Evolutionary conservation across 2,113 vertebrate genomes (phyloP), one percentile per base, ranked within the genome.

Genomic region (Quiscalus mexicanus): DNA sequence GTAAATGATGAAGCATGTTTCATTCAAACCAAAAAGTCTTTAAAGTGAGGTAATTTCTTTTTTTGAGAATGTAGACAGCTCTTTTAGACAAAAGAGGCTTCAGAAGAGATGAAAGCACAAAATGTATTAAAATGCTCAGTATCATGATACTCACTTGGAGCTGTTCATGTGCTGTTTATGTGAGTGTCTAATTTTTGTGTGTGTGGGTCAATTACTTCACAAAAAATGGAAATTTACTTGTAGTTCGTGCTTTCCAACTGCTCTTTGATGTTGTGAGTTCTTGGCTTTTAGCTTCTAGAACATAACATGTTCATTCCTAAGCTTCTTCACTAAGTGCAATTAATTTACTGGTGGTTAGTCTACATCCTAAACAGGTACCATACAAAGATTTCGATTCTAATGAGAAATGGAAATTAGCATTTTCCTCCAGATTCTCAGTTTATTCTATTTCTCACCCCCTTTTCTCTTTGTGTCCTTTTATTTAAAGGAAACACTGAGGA

Each of bases 401-500:
- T 76, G 11, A 20, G 18, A 33, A 85, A 65, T 45, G 9, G 12
- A 89, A 84, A n/a, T 49, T 2, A 39, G 45, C 1, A 19, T 82
- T 74, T 90, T 53, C 25, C 17, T 69, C 11, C 25, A 73, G 18
- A 60, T 81, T 90, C n/a, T 63, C 68, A 33, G 18, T 74, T 75
- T 60, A 30, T 62, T 78, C 41, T 30, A 6, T 76, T 93, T 89
- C 64, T 94, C 41, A 93, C 39, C 8, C 2, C 2, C 1, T 5
- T 71, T 87, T 93, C 45, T 95, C 10, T 91, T 52, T 71, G 16
- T 90, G 12, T 77, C 25, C 42, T 78, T 63, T 44, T 79, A 69
- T 68, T 87, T 73, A 47, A 95, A 99, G 99, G 99, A 91, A 99
- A 99, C 67, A 98, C 98, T 2, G 99, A 99, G 75, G 99, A 99